Percentiles rank a stretch among this genome's conserved stretches.
These are phyloP conservation scores for Eonycteris spelaea DNA, from an alignment of 2,113 vertebrate genomes.

Conservation along the genomic window DNA sequence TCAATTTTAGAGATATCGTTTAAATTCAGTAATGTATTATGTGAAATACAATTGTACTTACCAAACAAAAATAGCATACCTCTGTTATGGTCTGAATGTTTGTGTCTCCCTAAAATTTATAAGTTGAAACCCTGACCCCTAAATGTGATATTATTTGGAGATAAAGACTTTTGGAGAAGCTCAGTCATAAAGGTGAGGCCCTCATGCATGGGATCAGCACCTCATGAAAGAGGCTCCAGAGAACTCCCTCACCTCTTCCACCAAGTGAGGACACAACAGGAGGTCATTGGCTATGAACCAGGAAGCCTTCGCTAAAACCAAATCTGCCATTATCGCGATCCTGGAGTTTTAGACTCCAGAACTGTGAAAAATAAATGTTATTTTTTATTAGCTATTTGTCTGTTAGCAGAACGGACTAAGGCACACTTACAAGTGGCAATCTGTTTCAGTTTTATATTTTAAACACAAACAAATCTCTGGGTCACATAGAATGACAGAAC, in stretches of 20 bases:
- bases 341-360: not conserved
- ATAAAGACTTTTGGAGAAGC: not conserved
- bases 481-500: not conserved
- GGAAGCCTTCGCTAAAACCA: not conserved
- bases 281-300: not conserved
- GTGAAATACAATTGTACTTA: not conserved
- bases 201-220: not conserved
- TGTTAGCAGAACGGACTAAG: not conserved
- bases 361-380: not conserved
- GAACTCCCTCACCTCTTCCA: not conserved
- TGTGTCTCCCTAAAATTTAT: not conserved
- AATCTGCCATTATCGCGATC: too few species aligned
- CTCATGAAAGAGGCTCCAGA: not conserved
- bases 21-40: not conserved
- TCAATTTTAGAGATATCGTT: not conserved
- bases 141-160: not conserved
- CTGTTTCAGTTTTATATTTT: not conserved
- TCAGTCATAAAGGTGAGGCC: not conserved
- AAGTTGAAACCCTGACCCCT: not conserved
- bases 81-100: not conserved
- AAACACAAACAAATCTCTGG: not conserved
- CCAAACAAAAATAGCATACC: not conserved
- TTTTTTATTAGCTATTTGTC: not conserved
- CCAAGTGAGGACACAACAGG: not conserved
- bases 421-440: not conserved